Conservation (phyloP, 2,888 invertebrate species). For the Agonopterix subpropinquella region DNA sequence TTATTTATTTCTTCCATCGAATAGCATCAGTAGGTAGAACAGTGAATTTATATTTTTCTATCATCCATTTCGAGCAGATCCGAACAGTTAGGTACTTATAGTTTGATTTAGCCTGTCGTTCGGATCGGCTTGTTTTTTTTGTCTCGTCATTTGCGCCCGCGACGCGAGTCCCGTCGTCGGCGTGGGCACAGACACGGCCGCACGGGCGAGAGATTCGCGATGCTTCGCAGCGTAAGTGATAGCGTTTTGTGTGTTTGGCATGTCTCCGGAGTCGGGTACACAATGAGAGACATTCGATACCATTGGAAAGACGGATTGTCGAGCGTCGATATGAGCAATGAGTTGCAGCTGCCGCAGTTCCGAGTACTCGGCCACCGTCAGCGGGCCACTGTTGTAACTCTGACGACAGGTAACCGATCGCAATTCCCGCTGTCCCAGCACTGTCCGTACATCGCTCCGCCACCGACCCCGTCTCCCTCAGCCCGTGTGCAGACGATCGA, state of each 20-base stretch:
- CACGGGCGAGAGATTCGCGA: constrained; percentile 41
- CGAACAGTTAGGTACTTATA: constrained; percentile 22
- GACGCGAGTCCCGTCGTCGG: constrained; percentile 39
- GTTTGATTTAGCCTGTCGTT: constrained; percentile 9
- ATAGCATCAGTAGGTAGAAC: constrained; percentile 28
- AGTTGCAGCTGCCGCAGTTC: constrained; percentile 98
- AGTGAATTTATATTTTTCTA: constrained; percentile 59
- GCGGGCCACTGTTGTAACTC: constrained; percentile 94
- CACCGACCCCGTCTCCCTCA: constrained; percentile 69
- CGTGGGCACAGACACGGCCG: constrained; percentile 37
- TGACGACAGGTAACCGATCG: constrained; percentile 92
- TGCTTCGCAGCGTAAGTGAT: constrained; percentile 73
- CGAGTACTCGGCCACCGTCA: constrained; percentile 97
- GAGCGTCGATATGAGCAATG: constrained; percentile 96
- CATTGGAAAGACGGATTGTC: constrained; percentile 95
- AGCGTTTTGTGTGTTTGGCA: constrained; percentile 76
- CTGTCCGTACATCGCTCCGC: constrained; percentile 56
- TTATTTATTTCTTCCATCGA: constrained; percentile 13
- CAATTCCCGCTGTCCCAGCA: constrained; percentile 55
- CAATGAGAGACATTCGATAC: constrained; percentile 98
- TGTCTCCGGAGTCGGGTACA: constrained; percentile 92
- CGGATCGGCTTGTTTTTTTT: constrained; percentile 34
- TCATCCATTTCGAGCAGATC: constrained; percentile 45
- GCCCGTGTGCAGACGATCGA: constrained; percentile 64
- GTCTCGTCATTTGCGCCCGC: constrained; percentile 36